A percentile compares a stretch with the other conserved stretches of the same genome.
These are phyloP conservation scores for Rhinella marina DNA, from an alignment of 2,797 vertebrate genomes.

Conservation along the genomic window DNA sequence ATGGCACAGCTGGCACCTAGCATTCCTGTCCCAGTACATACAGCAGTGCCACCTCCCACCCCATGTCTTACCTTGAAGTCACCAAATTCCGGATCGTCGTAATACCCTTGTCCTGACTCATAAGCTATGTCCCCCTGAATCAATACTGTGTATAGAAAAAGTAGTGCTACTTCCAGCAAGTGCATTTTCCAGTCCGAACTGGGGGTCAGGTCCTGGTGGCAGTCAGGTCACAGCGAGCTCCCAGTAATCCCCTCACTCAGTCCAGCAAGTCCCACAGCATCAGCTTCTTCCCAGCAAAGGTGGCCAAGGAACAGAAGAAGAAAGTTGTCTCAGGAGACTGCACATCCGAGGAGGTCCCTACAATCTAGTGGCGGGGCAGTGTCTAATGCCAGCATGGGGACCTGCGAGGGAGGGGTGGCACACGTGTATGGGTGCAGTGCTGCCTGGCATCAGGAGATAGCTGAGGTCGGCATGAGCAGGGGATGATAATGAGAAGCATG, in stretches of 20 bases:
- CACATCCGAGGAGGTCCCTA: conserved; percentile 71
- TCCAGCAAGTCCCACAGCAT: conserved; percentile 35
- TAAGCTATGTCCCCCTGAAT: conserved; percentile 79
- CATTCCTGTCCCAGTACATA: background rate
- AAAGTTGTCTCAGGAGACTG: conserved; percentile 70
- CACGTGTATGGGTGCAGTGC: background rate
- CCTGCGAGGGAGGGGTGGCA: background rate
- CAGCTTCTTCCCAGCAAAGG: conserved; percentile 65
- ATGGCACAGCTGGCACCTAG: background rate
- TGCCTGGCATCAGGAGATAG: conserved; percentile 43
- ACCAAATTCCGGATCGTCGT: conserved; percentile 83
- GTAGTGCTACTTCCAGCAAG: conserved; percentile 74
- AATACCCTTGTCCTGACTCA: conserved; percentile 82
- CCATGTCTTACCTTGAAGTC: conserved; percentile 80
- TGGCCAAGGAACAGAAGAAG: conserved; percentile 46
- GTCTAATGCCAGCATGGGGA: conserved; percentile 25
- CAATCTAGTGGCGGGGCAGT: background rate
- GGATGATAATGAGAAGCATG: conserved; percentile 22
- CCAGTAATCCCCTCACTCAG: conserved; percentile 45
- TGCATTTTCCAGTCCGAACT: conserved; percentile 73
- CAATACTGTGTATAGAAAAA: conserved; percentile 72
- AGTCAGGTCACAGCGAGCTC: conserved; percentile 47
- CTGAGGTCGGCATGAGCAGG: conserved; percentile 31
- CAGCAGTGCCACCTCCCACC: background rate
- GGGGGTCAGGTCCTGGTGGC: conserved; percentile 27